These are phyloP conservation scores for Smithornis capensis DNA, from an alignment of 2,113 vertebrate genomes.

Conservation along the genomic window DNA sequence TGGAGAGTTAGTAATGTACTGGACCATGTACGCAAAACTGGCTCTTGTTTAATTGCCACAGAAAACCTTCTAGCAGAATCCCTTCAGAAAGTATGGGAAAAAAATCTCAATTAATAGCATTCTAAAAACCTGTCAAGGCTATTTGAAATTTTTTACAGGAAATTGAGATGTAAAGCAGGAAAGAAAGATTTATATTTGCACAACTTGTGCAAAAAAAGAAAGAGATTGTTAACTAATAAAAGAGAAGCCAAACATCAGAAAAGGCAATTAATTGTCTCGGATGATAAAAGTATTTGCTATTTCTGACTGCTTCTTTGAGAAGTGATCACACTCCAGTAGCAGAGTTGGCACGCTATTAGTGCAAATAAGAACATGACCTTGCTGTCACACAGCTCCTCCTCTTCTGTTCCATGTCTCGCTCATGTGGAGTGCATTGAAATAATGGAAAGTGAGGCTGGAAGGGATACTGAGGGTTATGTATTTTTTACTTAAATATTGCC, in stretches of 20 bases:
- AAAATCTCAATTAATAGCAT: not conserved
- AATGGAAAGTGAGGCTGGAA: not conserved
- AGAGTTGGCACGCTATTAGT: not conserved
- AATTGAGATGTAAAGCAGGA: not conserved
- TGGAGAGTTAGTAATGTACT: not conserved
- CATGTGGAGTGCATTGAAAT: not conserved
- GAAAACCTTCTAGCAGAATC: not conserved
- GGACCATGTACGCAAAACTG: not conserved
- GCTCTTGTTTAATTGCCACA: not conserved
- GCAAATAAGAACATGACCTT: not conserved
- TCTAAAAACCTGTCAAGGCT: not conserved
- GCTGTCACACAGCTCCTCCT: not conserved
- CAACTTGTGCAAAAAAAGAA: not conserved
- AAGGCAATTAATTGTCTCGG: not conserved
- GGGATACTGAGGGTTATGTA: not conserved
- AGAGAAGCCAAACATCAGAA: not conserved
- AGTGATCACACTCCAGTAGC: not conserved
- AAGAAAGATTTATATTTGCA: not conserved
- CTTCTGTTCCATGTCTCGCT: not conserved
- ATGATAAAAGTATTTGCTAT: not conserved
- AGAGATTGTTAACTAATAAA: not conserved
- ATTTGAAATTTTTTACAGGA: not conserved
- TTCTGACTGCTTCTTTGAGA: not conserved
- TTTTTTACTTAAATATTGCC: not conserved
- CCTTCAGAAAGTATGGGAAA: not conserved